Conservation (phyloP, 2,888 invertebrate species). For the Cheilosia impressa region DNA sequence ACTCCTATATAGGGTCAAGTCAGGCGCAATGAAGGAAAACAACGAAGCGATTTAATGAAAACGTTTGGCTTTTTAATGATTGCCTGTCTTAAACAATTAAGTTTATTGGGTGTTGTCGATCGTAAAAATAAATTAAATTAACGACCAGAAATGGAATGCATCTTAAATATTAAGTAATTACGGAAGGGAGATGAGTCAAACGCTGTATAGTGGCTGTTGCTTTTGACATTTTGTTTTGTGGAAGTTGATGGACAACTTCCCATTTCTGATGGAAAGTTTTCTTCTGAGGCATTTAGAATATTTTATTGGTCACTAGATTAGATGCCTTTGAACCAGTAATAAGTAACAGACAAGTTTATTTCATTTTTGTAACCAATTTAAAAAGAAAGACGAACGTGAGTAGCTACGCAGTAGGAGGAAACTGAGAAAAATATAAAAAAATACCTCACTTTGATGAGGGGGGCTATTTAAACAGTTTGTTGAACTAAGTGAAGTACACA, state of each 20-base stretch:
- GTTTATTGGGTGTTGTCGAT: constrained; percentile 57
- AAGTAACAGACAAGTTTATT: too few relatives aligned
- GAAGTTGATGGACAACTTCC: neutral
- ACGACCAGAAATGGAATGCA: constrained; percentile 48
- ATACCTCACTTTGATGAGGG: too few relatives aligned
- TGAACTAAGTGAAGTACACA: too few relatives aligned
- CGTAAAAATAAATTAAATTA: constrained; percentile 54
- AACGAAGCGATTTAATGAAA: constrained; percentile 42
- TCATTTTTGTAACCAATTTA: too few relatives aligned
- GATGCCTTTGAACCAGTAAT: too few relatives aligned
- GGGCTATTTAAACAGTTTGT: too few relatives aligned
- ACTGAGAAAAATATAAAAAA: too few relatives aligned
- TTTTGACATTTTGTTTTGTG: neutral
- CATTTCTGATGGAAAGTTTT: neutral
- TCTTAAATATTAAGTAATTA: constrained; percentile 10
- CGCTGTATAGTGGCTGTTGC: neutral
- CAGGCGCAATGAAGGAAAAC: constrained; percentile 17
- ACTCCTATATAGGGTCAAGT: constrained; percentile 19
- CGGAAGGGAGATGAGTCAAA: constrained; percentile 1
- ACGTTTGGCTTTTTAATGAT: constrained; percentile 34
- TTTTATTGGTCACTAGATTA: neutral
- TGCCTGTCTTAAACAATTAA: constrained; percentile 39
- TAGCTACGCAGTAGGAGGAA: too few relatives aligned
- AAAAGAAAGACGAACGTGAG: too few relatives aligned
- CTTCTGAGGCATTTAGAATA: neutral